Percentiles rank a stretch among this genome's conserved stretches.
Evolutionary conservation across 2,888 invertebrate genomes (phyloP).

Genomic region (Metallyticus violacea): DNA sequence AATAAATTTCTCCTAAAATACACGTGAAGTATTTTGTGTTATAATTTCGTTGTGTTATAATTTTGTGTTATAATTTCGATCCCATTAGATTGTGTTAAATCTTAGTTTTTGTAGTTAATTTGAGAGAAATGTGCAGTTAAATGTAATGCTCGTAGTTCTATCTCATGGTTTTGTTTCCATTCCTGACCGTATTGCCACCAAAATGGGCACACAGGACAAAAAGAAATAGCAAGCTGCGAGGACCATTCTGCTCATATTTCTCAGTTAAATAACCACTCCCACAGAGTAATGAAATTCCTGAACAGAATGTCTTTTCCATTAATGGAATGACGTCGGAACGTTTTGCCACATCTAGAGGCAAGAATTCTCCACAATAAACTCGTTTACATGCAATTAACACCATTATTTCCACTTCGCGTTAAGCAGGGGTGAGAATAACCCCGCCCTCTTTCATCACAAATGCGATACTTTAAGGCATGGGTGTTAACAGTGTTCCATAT

Average conservation of each 20-base stretch:
- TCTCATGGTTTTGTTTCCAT: not conserved
- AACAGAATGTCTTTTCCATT: not conserved
- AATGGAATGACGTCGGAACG: not conserved
- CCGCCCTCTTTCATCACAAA: too few relatives aligned
- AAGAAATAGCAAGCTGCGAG: not conserved
- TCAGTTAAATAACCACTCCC: not conserved
- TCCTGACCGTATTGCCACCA: not conserved
- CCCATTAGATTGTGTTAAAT: too few relatives aligned
- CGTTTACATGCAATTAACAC: not conserved
- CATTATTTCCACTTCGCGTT: not conserved
- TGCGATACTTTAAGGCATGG: too few relatives aligned
- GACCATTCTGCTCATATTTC: not conserved
- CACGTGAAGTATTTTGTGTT: too few relatives aligned
- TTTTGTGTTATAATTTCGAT: too few relatives aligned
- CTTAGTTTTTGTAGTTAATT: not conserved
- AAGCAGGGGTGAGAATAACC: not conserved
- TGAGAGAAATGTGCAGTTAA: not conserved
- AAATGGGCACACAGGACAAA: not conserved
- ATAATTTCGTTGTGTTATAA: too few relatives aligned
- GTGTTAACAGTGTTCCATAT: too few relatives aligned
- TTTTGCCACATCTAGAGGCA: not conserved
- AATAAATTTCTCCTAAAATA: too few relatives aligned
- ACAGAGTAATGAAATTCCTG: not conserved
- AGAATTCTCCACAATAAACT: not conserved
- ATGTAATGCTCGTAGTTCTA: not conserved